phyloP scores from a whole-genome alignment of 2,888 invertebrate species.

The Glyphotaelius pellucidus region DNA sequence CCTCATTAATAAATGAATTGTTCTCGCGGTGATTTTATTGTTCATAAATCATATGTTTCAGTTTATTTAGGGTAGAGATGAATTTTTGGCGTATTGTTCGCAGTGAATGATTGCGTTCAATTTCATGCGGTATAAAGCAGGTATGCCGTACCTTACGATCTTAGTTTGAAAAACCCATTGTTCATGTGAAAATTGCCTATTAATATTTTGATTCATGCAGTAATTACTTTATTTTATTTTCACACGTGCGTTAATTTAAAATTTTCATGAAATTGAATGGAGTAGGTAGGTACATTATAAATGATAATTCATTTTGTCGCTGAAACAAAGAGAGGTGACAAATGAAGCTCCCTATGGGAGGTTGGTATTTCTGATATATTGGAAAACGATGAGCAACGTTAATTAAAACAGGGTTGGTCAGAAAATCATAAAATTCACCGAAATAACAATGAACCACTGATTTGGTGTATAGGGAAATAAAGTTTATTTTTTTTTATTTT shows the following conservation, averaged over 20 bases:
- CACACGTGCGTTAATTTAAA: not conserved
- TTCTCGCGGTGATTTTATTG: slow-evolving; percentile 41
- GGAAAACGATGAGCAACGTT: not conserved
- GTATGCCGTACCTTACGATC: not conserved
- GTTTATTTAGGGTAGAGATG: slow-evolving; percentile 13
- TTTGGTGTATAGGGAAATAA: not conserved
- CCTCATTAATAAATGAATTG: slow-evolving; percentile 44
- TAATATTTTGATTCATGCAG: slow-evolving; percentile 17
- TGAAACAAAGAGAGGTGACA: not conserved
- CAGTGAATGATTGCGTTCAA: slow-evolving; percentile 25
- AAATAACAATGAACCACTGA: not conserved
- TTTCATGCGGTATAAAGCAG: not conserved
- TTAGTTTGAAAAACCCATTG: slow-evolving; percentile 22
- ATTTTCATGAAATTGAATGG: not conserved
- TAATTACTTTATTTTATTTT: not conserved
- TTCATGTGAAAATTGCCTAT: slow-evolving; percentile 11
- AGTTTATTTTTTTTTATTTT: not conserved
- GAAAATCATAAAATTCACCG: not conserved
- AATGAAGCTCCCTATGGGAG: not conserved
- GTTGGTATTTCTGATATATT: not conserved
- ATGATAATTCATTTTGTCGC: not conserved
- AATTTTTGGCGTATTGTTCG: slow-evolving; percentile 28
- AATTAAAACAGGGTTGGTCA: not conserved
- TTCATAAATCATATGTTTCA: slow-evolving; percentile 40
- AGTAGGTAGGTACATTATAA: not conserved